Conservation (phyloP, 2,888 invertebrate species). For the Oegoconia quadripuncta region DNA sequence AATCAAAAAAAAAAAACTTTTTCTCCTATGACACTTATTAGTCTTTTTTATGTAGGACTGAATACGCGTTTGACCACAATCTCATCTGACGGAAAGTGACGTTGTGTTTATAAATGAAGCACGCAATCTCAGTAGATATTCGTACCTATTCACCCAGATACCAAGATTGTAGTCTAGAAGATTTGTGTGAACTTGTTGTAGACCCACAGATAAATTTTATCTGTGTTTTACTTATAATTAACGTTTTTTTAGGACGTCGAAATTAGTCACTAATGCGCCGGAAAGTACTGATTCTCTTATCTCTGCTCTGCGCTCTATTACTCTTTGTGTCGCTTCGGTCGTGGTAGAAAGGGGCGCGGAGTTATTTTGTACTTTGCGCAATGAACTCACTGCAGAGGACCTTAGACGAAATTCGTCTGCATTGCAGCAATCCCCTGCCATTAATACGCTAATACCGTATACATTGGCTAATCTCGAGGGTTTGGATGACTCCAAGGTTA, state of each 20-base stretch:
- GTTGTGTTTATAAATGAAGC: no score
- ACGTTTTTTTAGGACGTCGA: slow-evolving; percentile 31
- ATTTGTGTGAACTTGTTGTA: no score
- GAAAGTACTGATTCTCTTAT: slow-evolving; percentile 48
- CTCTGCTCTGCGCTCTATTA: slow-evolving; percentile 58
- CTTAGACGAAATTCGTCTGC: slow-evolving; percentile 49
- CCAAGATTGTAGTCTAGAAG: no score
- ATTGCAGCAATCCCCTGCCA: slow-evolving; percentile 72
- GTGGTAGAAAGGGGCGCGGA: slow-evolving; percentile 88
- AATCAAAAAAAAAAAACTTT: no score
- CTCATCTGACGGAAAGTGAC: no score
- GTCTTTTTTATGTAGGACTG: no score
- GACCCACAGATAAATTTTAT: no score
- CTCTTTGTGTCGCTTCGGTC: slow-evolving; percentile 86
- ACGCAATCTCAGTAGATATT: no score
- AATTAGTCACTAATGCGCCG: slow-evolving; percentile 31
- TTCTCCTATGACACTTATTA: no score
- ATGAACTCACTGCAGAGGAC: slow-evolving; percentile 78
- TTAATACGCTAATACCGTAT: slow-evolving; percentile 89
- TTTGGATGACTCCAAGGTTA: slow-evolving; percentile 88
- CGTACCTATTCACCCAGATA: no score
- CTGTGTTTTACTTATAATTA: background rate
- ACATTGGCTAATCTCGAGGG: slow-evolving; percentile 92
- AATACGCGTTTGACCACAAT: no score
- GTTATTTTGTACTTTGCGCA: slow-evolving; percentile 86